These are phyloP conservation scores for Eulemur rubriventer DNA, from an alignment of 2,797 vertebrate genomes.

Conservation along the genomic window DNA sequence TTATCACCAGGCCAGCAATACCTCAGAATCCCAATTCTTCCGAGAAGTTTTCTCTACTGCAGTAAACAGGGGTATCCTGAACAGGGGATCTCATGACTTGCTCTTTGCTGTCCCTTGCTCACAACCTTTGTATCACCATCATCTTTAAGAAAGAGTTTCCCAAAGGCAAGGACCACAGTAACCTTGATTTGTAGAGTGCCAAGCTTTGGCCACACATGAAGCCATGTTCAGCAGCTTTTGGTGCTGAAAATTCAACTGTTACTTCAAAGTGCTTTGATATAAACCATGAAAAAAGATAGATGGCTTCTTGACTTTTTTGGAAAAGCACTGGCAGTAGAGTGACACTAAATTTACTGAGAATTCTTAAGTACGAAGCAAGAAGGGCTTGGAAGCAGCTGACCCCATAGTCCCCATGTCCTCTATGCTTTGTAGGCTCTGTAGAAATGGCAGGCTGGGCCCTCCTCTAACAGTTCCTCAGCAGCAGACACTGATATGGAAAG, in stretches of 20 bases:
- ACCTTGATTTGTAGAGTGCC: not conserved
- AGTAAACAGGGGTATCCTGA: not conserved
- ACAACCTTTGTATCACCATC: not conserved
- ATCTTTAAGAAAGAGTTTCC: not conserved
- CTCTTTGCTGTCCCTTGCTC: not conserved
- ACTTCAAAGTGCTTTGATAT: not conserved
- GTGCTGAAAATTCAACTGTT: constrained; percentile 12
- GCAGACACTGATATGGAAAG: not conserved
- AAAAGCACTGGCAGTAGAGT: not conserved
- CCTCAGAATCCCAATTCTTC: not conserved
- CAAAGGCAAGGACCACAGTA: not conserved
- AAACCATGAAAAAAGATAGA: not conserved
- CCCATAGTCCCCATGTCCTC: not conserved
- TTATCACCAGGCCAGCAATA: not conserved
- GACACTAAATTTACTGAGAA: not conserved
- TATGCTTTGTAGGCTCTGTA: not conserved
- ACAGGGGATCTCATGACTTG: not conserved
- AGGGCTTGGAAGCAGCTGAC: not conserved
- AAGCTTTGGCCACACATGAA: not conserved
- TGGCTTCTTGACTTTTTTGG: not conserved
- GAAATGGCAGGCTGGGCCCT: not conserved
- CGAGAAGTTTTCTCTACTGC: not conserved
- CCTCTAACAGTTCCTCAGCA: not conserved
- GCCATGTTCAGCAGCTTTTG: not conserved
- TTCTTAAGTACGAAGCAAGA: constrained; percentile 6